Percentiles rank a stretch among this genome's conserved stretches.
phyloP scores from a whole-genome alignment of 2,797 vertebrate species.

The Falco berigora region DNA sequence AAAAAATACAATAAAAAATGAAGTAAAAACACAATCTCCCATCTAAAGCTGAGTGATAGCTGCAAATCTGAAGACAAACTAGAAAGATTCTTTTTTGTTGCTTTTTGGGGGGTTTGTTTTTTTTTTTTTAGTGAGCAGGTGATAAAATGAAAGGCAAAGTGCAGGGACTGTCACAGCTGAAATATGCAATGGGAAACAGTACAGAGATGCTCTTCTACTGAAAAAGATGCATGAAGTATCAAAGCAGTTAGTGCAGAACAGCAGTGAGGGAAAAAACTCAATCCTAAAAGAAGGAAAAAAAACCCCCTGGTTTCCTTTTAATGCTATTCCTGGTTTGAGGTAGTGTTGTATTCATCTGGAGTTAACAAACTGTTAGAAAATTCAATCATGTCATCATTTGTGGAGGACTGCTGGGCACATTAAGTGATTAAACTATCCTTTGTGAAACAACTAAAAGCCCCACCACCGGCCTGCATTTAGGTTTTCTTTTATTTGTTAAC shows the following conservation, averaged over 20 bases:
- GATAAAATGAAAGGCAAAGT: conserved; percentile 80
- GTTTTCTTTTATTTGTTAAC: neutral
- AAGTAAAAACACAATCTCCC: conserved; percentile 38
- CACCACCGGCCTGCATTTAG: conserved; percentile 11
- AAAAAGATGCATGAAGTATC: conserved; percentile 79
- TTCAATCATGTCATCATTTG: conserved; percentile 41
- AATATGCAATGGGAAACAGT: conserved; percentile 80
- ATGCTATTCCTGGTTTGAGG: conserved; percentile 67
- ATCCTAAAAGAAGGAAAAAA: conserved; percentile 72
- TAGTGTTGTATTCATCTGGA: conserved; percentile 69
- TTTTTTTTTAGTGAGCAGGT: conserved; percentile 75
- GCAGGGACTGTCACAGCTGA: conserved; percentile 80
- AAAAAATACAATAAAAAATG: conserved; percentile 64
- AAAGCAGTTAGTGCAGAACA: conserved; percentile 81
- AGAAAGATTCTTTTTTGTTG: conserved; percentile 63
- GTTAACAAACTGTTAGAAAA: conserved; percentile 69
- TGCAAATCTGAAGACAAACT: conserved; percentile 70
- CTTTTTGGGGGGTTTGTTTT: neutral
- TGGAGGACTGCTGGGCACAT: conserved; percentile 52
- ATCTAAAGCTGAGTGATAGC: conserved; percentile 6
- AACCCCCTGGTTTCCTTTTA: conserved; percentile 27
- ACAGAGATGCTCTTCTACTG: conserved; percentile 81
- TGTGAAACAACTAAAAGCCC: conserved; percentile 56
- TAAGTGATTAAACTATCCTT: conserved; percentile 40
- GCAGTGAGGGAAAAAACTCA: conserved; percentile 77